Conservation (phyloP, 2,797 vertebrate genomes). For the Hylomyscus alleni region DNA sequence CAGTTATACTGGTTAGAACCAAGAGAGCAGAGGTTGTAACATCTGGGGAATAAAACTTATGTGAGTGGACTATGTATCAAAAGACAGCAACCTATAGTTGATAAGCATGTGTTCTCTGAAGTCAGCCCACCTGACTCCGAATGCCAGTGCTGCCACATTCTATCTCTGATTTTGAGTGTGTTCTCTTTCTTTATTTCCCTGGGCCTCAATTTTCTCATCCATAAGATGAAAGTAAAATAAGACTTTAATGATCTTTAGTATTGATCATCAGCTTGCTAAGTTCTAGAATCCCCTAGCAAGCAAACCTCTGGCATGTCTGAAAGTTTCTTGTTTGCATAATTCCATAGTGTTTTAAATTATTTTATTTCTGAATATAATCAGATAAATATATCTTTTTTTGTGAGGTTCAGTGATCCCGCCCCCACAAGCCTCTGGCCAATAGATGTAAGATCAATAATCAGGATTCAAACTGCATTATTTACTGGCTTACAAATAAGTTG, state of each 20-base stretch:
- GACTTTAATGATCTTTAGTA: background rate
- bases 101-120: background rate
- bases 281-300: background rate
- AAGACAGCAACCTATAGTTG: background rate
- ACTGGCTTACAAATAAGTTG: no score
- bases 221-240: background rate
- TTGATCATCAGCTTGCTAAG: background rate
- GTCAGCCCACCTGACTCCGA: background rate
- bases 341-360: no score
- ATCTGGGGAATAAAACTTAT: background rate
- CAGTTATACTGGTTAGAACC: background rate
- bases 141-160: background rate
- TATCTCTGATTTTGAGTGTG: no score
- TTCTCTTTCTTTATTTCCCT: background rate
- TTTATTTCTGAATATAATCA: no score
- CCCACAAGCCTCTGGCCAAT: no score
- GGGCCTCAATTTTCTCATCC: background rate
- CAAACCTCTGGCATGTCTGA: background rate
- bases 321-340: no score
- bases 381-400: no score
- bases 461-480: no score
- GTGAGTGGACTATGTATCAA: background rate
- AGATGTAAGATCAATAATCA: no score
- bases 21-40: background rate
- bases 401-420: no score